Conservation (phyloP, 2,113 vertebrate species). For the Embiotoca jacksoni region DNA sequence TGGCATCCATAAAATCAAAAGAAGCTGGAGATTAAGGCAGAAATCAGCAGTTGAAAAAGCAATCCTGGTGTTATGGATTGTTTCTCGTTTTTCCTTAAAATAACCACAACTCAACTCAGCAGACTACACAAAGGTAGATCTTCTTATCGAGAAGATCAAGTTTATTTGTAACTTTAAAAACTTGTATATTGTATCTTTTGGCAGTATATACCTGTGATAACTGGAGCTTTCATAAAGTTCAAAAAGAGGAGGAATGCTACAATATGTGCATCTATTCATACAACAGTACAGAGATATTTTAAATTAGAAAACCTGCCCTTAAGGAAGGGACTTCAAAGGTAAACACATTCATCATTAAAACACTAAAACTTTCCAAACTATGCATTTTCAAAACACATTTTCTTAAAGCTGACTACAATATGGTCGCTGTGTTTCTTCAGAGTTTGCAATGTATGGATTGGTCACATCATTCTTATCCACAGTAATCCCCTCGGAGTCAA, state of each 20-base stretch:
- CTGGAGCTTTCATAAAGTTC: no score
- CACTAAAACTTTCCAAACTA: neutral
- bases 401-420: constrained; percentile 52
- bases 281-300: no score
- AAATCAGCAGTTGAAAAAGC: neutral
- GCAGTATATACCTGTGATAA: no score
- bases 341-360: neutral
- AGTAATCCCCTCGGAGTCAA: constrained; percentile 66
- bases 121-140: no score
- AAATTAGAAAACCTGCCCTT: no score
- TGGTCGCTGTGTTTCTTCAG: constrained; percentile 38
- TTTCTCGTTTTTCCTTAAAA: no score
- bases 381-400: neutral
- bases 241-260: neutral
- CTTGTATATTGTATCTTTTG: no score
- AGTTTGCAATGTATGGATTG: constrained; percentile 46
- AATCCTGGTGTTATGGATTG: neutral
- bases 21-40: constrained; percentile 7
- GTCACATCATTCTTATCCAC: constrained; percentile 61
- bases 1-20: no score
- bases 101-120: no score
- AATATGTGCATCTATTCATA: no score
- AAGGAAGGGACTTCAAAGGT: neutral
- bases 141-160: no score
- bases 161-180: no score